A percentile compares a stretch with the other conserved stretches of the same genome.
Evolutionary conservation across 1,140 invertebrate genomes (phyloP).

Genomic region (Zaprionus taronus): DNA sequence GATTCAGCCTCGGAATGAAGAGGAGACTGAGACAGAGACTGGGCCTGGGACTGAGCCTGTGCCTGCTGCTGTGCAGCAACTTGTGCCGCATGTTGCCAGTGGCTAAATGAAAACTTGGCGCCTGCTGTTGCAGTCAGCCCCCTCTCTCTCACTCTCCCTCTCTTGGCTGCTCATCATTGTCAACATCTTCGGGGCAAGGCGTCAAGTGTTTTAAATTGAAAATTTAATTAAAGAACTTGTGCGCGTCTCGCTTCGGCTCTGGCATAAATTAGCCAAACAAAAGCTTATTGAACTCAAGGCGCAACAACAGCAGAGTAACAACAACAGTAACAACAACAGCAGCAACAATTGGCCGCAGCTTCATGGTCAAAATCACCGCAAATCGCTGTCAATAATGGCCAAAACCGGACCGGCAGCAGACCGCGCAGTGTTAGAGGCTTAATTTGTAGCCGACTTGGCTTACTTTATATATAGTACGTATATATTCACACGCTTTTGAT

Average conservation of each 20-base stretch:
- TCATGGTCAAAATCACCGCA: slow-evolving; percentile 75
- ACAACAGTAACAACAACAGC: not conserved
- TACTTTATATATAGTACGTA: no score
- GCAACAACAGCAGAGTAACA: slow-evolving; percentile 8
- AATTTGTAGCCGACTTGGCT: slow-evolving; percentile 60
- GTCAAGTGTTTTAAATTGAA: slow-evolving; percentile 71
- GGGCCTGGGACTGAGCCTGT: not conserved
- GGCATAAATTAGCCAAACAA: slow-evolving; percentile 72
- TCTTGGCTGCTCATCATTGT: not conserved
- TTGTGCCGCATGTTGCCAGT: slow-evolving; percentile 22
- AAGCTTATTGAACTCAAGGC: slow-evolving; percentile 71
- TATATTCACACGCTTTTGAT: slow-evolving; percentile 77
- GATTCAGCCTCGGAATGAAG: slow-evolving; percentile 14
- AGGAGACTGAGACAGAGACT: slow-evolving; percentile 25
- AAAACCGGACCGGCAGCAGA: slow-evolving; percentile 45
- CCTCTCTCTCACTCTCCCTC: not conserved
- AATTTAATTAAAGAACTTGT: slow-evolving; percentile 77
- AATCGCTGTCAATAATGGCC: slow-evolving; percentile 74
- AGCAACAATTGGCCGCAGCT: slow-evolving; percentile 35
- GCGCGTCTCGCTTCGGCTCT: slow-evolving; percentile 9
- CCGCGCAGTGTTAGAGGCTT: slow-evolving; percentile 62
- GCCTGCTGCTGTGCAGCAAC: no score
- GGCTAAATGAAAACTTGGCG: slow-evolving; percentile 75
- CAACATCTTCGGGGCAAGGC: slow-evolving; percentile 30
- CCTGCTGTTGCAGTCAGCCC: slow-evolving; percentile 38